Conservation (phyloP, 2,113 vertebrate genomes). For the Chaenogobius annularis region DNA sequence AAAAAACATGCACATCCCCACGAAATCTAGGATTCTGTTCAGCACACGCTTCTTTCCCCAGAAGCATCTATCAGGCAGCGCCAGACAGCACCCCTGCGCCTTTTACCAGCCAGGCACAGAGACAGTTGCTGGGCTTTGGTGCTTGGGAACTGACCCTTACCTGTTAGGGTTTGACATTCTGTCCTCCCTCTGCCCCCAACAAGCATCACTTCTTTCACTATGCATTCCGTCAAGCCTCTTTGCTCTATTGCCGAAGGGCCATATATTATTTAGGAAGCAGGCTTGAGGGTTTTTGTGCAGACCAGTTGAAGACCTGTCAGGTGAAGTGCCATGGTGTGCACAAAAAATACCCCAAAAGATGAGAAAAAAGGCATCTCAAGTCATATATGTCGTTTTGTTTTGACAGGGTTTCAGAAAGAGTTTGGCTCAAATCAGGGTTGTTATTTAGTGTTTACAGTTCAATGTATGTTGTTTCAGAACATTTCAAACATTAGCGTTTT, state of each 20-base stretch:
- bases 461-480: background rate
- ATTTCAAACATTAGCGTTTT: background rate
- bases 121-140: conserved; percentile 33
- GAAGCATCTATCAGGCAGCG: conserved; percentile 48
- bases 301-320: conserved; percentile 30
- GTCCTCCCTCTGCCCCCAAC: conserved; percentile 25
- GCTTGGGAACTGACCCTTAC: conserved; percentile 44
- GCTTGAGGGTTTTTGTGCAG: conserved; percentile 24
- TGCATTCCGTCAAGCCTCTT: conserved; percentile 26
- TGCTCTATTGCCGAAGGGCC: conserved; percentile 27
- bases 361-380: conserved; percentile 12
- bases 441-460: conserved; percentile 1
- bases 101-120: conserved; percentile 19
- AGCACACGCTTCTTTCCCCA: conserved; percentile 3
- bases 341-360: conserved; percentile 12
- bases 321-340: conserved; percentile 1
- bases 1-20: too few relatives aligned
- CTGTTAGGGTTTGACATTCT: conserved; percentile 38
- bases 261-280: conserved; percentile 51
- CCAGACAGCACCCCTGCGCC: conserved; percentile 26
- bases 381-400: conserved; percentile 16
- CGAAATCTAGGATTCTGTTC: conserved; percentile 27
- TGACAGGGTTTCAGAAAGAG: conserved; percentile 11
- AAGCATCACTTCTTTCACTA: conserved; percentile 25
- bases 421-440: conserved; percentile 6